A percentile compares a stretch with the other conserved stretches of the same genome.
These are phyloP conservation scores for Lasioglossum zephyrum DNA, from an alignment of 2,888 invertebrate genomes.

Conservation along the genomic window DNA sequence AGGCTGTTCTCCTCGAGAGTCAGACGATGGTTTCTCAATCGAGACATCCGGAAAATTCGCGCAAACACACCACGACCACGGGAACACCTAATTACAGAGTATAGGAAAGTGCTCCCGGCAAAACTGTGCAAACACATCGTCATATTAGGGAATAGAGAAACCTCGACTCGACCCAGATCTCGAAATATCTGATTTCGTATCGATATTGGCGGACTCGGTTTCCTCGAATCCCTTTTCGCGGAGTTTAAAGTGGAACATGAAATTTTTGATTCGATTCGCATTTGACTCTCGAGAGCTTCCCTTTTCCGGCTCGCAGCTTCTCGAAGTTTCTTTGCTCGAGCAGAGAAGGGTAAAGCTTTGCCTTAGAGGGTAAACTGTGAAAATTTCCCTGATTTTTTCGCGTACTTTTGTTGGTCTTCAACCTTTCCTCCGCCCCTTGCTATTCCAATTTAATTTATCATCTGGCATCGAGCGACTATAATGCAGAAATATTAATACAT, in stretches of 20 bases:
- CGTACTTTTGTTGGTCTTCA: background rate
- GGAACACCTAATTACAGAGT: background rate
- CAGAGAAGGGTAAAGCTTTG: too few relatives aligned
- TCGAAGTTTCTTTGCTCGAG: background rate
- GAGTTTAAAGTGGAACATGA: background rate
- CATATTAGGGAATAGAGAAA: background rate
- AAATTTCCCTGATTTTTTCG: background rate
- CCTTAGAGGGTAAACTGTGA: background rate
- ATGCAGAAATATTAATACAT: background rate
- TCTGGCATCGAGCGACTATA: background rate
- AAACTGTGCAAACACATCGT: background rate
- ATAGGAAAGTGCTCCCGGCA: background rate
- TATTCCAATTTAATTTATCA: background rate
- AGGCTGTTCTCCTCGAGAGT: background rate
- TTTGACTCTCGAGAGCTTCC: background rate
- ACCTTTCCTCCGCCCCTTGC: background rate
- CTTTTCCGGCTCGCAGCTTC: background rate
- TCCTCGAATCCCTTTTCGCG: background rate
- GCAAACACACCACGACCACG: background rate
- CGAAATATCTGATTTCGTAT: background rate
- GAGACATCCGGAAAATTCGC: background rate
- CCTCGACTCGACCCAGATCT: conserved; percentile 28
- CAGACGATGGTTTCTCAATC: background rate
- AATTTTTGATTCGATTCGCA: background rate
- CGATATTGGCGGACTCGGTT: background rate